Percentiles rank a stretch among this genome's conserved stretches.
phyloP scores from a whole-genome alignment of 2,113 vertebrate species.

The Leucoraja erinaceus region DNA sequence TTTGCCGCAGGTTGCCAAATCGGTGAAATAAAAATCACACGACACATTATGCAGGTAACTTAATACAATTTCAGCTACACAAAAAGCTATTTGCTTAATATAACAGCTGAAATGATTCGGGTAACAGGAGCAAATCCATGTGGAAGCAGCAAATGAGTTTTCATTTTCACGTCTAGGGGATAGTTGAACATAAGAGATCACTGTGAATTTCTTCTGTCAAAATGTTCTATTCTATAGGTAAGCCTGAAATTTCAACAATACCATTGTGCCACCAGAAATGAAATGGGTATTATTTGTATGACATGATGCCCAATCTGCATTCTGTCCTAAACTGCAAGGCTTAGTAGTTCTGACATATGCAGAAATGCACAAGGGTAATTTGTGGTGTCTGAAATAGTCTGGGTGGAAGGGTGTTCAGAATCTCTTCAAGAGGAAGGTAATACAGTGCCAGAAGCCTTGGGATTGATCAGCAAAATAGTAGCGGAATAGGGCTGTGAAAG shows the following conservation, averaged over 20 bases:
- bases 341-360: neutral
- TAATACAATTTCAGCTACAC: neutral
- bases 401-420: neutral
- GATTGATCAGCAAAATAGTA: neutral
- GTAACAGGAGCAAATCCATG: neutral
- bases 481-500: neutral
- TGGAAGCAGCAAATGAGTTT: neutral
- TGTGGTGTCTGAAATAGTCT: neutral
- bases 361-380: neutral
- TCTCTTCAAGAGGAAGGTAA: neutral
- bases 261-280: neutral
- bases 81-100: constrained; percentile 21
- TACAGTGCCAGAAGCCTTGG: neutral
- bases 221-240: neutral
- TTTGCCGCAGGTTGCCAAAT: constrained; percentile 13
- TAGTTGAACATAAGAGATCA: neutral
- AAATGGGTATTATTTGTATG: neutral
- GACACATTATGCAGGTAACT: constrained; percentile 1
- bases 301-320: neutral
- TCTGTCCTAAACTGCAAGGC: neutral
- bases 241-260: neutral
- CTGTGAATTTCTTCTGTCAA: constrained; percentile 2
- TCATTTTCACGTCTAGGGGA: neutral
- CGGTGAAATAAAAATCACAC: constrained; percentile 17
- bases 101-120: neutral